Evolutionary conservation across 2,113 vertebrate genomes (phyloP).

Genomic region (Nothoprocta pentlandii): DNA sequence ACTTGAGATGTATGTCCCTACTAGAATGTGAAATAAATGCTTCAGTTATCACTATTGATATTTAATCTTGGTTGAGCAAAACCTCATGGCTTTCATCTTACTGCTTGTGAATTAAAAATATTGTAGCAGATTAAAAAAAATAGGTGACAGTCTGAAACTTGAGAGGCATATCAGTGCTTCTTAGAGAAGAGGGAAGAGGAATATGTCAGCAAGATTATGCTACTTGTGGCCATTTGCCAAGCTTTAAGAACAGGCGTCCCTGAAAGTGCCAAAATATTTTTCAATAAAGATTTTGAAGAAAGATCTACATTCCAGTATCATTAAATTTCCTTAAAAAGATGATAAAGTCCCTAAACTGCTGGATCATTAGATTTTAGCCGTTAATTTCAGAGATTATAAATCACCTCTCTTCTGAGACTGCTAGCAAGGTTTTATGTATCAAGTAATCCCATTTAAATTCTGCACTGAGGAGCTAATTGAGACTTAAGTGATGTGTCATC

Average conservation of each 20-base stretch:
- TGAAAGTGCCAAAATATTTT: not conserved
- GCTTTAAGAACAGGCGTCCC: not conserved
- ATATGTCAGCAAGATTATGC: not conserved
- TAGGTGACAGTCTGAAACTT: not conserved
- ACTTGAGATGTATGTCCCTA: not conserved
- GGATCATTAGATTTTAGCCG: conserved; percentile 25
- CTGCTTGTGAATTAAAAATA: not conserved
- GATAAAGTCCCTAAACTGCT: not conserved
- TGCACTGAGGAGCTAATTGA: conserved; percentile 51
- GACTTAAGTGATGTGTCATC: conserved; percentile 56
- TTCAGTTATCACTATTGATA: not conserved
- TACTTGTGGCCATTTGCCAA: not conserved
- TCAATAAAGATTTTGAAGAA: not conserved
- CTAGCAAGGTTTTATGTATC: conserved; percentile 26
- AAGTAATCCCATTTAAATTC: conserved; percentile 57
- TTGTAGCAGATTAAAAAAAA: not conserved
- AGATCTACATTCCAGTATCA: not conserved
- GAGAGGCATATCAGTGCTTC: not conserved
- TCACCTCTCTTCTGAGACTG: conserved; percentile 30
- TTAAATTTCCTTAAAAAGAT: not conserved
- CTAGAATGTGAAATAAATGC: not conserved
- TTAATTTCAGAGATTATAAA: conserved; percentile 9
- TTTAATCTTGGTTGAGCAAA: not conserved
- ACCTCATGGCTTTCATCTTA: not conserved
- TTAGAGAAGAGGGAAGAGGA: not conserved